Base-by-base conservation (phyloP, 1,140 invertebrate species). In the Heliconius hewitsoni region DNA sequence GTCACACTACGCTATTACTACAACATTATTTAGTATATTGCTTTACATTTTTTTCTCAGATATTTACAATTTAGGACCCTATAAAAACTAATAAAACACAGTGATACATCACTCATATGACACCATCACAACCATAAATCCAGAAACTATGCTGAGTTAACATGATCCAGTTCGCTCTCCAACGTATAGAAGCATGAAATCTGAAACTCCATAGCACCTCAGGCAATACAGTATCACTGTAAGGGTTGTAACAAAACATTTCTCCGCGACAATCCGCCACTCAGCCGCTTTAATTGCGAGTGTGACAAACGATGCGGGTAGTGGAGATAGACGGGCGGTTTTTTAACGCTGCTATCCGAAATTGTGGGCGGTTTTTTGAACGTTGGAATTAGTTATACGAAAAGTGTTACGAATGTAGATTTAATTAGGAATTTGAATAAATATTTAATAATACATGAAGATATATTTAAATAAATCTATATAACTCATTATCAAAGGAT, bases 241-340 rank as follows among this genome's bases (percentile, higher is more conserved):
- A 18, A 71, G 60, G 75, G 60, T 84, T 66, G 81, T 82, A 82
- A 81, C 85, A 89, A 90, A 88, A 87, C 84, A 83, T 85, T 89
- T 88, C 75, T 76, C 84, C 80, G 86, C 87, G 89, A 93, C 90
- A 93, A 93, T 92, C 88, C 89, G 81, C 84, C 92, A 93, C 91
- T 93, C 91, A 92, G 91, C 85, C 90, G 87, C 82, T 85, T 92
- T 93, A 93, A 93, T 93, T 93, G 92, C 91, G 86, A 93, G 86
- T 86, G 86, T 89, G 89, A 93, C 90, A 91, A 91, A 91, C 91
- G 91, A 87, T 83, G 82, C 73, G 70, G 57, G 81, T 39, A 19
- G 11, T 57, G 18, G 8, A 19, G 11, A 74, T 74, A 84, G 74
- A 85, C 87, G 82, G 27, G 85, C 86, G 84, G 74, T 13, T 76